Percentiles rank a stretch among this genome's conserved stretches.
phyloP scores from a whole-genome alignment of 2,797 vertebrate genomes.

The Centroberyx gerrardi region DNA sequence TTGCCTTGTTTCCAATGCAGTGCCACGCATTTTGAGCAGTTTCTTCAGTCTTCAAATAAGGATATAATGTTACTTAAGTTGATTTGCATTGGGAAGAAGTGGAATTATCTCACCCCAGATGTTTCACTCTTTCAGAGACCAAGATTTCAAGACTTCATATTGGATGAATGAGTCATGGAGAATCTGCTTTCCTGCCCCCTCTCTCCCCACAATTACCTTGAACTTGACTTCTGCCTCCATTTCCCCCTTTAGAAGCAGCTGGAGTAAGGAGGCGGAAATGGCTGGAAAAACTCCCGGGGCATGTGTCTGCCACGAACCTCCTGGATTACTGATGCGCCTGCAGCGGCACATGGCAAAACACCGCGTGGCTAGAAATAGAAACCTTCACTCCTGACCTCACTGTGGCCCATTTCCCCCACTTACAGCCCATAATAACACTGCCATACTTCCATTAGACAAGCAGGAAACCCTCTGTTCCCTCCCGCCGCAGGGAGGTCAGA shows the following conservation, averaged over 20 bases:
- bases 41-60: no score
- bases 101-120: no score
- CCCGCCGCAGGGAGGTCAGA: neutral
- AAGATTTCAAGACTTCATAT: no score
- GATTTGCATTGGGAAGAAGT: no score
- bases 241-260: constrained; percentile 13
- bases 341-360: neutral
- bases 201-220: constrained; percentile 2
- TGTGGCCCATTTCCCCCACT: no score
- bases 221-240: neutral
- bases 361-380: neutral
- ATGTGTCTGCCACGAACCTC: neutral
- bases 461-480: neutral
- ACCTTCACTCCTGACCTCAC: neutral
- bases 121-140: no score
- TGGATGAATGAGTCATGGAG: neutral
- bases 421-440: no score
- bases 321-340: no score
- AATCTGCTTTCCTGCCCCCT: neutral
- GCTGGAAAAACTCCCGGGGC: neutral
- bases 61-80: no score
- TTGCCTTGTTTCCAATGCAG: no score
- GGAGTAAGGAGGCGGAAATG: neutral
- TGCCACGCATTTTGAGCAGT: no score
- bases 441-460: constrained; percentile 15